Evolutionary conservation across 2,888 invertebrate species (phyloP), one percentile per base, ranked within the genome.

Genomic region (Patella pellucida): DNA sequence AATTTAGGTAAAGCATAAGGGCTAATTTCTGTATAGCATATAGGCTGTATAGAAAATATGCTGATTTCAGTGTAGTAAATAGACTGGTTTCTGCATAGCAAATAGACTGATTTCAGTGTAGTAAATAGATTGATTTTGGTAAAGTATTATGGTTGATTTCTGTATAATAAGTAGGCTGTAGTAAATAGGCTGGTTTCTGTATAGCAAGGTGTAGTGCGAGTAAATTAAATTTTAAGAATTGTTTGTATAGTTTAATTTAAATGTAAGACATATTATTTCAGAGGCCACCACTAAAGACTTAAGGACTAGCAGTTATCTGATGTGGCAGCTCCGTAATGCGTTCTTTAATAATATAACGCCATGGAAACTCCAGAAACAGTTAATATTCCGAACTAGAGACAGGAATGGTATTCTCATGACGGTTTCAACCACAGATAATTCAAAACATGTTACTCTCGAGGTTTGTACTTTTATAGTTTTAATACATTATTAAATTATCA

Each of bases 301-400:
- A 91, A 95, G 96, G 88, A 95, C 95, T 0, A 96, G 97, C 90
- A 97, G 97, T 83, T 98, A 97, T 91, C 97, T 98, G n/a, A 97
- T 97, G 90, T 98, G 98, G 90, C 97, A 97, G 2, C 92, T 98
- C 52, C 96, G 84, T 56, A 79, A 85, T 41, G 76, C 78, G 0
- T 87, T 88, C 74, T 85, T 87, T 74, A 84, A 82, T 69, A 82
- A 78, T 14, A 70, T 85, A 7, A 77, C 84, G 3, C 75, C 79
- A 19, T 75, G 81, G 9, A 74, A 79, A 7, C 62, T 86, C 19
- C 96, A 97, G 91, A 94, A 99, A 81, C 97, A 98, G 91, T 92
- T 99, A 74, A 93, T 97, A 84, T 98, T 99, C 92, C 94, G 99
- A 81, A 98, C 98, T 0, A 93, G 97, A 52, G 97, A 98, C 91